Conservation (phyloP, 2,888 invertebrate species). For the Rugalucina vietnamica region DNA sequence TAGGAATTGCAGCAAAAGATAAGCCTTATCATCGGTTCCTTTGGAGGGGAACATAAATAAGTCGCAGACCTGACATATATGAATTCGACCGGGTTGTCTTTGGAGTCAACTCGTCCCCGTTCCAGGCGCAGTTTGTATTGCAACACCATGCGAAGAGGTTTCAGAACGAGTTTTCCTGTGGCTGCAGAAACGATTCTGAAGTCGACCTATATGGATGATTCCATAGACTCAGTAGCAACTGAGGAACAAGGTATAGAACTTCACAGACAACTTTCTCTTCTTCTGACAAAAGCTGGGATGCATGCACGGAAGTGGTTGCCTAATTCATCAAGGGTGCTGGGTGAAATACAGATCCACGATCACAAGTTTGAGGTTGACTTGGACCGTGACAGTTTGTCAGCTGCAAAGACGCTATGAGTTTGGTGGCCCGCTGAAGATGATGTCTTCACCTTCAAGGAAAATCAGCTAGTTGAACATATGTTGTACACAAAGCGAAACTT, state of each 20-base stretch:
- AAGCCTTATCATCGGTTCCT: constrained; percentile 15
- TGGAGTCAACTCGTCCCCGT: constrained; percentile 34
- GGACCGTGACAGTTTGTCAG: constrained; percentile 33
- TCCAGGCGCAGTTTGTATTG: constrained; percentile 19
- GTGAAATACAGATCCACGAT: constrained; percentile 41
- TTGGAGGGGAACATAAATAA: neutral
- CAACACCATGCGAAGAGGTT: constrained; percentile 29
- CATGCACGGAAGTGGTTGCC: constrained; percentile 27
- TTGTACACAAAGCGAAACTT: constrained; percentile 67
- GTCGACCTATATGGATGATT: constrained; percentile 50
- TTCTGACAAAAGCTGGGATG: constrained; percentile 38
- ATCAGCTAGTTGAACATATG: neutral
- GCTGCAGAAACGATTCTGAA: constrained; percentile 41
- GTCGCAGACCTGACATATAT: constrained; percentile 6
- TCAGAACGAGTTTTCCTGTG: constrained; percentile 10
- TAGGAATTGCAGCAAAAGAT: neutral
- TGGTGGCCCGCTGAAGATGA: constrained; percentile 53
- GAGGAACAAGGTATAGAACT: constrained; percentile 36
- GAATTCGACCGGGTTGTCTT: constrained; percentile 41
- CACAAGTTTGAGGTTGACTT: constrained; percentile 34
- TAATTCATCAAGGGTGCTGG: constrained; percentile 28
- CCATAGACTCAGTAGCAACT: constrained; percentile 38
- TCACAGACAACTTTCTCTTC: constrained; percentile 18
- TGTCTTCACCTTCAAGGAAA: constrained; percentile 34
- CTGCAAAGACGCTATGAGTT: constrained; percentile 52